Evolutionary conservation across 2,888 invertebrate genomes (phyloP), one percentile per base, ranked within the genome.

Genomic region (Molorchus minor): DNA sequence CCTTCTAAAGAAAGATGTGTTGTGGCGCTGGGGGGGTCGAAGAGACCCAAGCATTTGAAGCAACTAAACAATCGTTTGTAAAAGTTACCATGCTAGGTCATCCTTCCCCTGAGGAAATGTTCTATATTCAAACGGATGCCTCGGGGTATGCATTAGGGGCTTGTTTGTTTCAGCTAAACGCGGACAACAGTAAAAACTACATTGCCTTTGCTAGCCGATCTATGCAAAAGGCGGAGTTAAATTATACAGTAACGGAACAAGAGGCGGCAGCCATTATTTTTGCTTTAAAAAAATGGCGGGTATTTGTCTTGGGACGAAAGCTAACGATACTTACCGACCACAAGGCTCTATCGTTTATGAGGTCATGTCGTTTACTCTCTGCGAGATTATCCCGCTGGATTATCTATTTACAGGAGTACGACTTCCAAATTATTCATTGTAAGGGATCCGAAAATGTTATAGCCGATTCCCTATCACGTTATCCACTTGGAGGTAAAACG

Each of bases 101-200:
- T 40, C 61, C 61, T 13, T 19, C 41, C n/a, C 12, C 36, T 10
- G 21, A 20, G 4, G 15, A 19, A 25, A 20, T 4, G 2, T 58
- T 43, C 29, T 55, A 13, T 38, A 43, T 62, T 7, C 54, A 58
- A 33, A 55, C 45, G n/a, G 58, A 62, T 30, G 55, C 55, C 0
- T 54, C 54, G 4, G 55, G 25, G 2, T 54, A 45, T 21, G 58
- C 43, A 1, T 1, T 62, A 12, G 58, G 56, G 2, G 49, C 29
- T 3, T 33, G 20, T 38, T 36, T 61, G n/a, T 57, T 43, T 49
- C 61, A 61, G 20, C 2, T 43, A 13, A 10, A 53, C 4, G 33
- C 19, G 33, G 3, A 5, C 8, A n/a, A n/a, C n/a, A n/a, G n/a
- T 12, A 7, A 12, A n/a, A n/a, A n/a, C 3, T 3, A 8, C 5